Percentiles rank a stretch among this genome's conserved stretches.
Evolutionary conservation across 2,113 vertebrate species (phyloP).

Genomic region (Origma solitaria): DNA sequence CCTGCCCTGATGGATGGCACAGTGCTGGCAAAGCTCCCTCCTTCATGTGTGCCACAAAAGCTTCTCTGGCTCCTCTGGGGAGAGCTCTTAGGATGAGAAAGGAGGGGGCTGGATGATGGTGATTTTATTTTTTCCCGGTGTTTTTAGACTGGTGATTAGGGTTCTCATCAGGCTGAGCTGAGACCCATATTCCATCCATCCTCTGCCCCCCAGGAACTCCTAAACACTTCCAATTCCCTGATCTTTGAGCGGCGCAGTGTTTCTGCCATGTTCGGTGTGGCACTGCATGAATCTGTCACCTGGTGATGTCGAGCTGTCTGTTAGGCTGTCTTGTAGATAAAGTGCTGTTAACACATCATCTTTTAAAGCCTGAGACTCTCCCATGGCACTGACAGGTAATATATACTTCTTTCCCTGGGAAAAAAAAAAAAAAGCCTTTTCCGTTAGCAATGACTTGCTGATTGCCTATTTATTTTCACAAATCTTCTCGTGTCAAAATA

Average conservation of each 20-base stretch:
- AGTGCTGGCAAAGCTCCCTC: neutral
- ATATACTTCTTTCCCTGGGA: slow-evolving; percentile 17
- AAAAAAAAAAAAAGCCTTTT: neutral
- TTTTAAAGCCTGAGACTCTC: slow-evolving; percentile 4
- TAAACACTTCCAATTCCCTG: neutral
- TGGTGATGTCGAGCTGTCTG: slow-evolving; percentile 2
- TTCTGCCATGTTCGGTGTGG: neutral
- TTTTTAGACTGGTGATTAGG: neutral
- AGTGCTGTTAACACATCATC: slow-evolving; percentile 35
- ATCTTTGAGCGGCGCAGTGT: neutral
- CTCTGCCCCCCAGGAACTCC: neutral
- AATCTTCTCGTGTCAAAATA: slow-evolving; percentile 58
- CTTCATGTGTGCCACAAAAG: fast-evolving
- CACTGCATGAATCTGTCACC: neutral
- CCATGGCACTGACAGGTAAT: slow-evolving; percentile 50
- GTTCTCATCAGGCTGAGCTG: neutral
- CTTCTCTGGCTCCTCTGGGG: neutral
- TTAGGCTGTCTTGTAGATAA: slow-evolving; percentile 11
- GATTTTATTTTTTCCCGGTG: fast-evolving
- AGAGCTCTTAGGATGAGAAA: neutral
- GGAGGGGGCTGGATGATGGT: neutral
- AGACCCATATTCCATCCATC: neutral
- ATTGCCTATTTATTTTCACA: slow-evolving; percentile 67
- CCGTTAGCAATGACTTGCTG: slow-evolving; percentile 52
- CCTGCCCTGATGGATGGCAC: neutral